Evolutionary conservation across 2,797 vertebrate genomes (phyloP).

Genomic region (Anomalospiza imberbis): DNA sequence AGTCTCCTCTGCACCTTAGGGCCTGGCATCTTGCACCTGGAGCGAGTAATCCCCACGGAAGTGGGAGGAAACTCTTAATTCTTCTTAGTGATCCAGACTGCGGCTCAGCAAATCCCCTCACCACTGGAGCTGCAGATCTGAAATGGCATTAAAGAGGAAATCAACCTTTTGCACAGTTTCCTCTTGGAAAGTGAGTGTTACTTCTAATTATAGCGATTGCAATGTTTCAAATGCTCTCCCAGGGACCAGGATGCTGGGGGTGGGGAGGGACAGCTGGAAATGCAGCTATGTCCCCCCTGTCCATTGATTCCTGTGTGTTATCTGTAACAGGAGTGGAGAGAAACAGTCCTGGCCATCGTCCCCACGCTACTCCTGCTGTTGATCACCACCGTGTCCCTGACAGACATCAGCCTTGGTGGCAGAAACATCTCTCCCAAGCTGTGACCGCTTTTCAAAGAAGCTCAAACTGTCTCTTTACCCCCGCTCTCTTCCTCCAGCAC

Average conservation of each 20-base stretch:
- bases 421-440: neutral
- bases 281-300: neutral
- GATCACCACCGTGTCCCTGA: rapidly evolving
- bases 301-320: neutral
- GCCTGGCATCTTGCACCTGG: neutral
- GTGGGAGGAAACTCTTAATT: neutral
- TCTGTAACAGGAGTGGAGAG: neutral
- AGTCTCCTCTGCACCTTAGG: neutral
- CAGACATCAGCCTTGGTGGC: neutral
- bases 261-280: neutral
- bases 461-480: neutral
- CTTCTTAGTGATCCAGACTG: neutral
- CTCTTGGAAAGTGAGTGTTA: constrained; percentile 51
- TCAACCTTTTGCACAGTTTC: constrained; percentile 61
- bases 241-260: neutral
- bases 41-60: neutral
- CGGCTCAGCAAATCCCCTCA: neutral
- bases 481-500: rapidly evolving
- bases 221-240: constrained; percentile 1
- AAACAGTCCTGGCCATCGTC: neutral
- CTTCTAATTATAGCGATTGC: constrained; percentile 57
- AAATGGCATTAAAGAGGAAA: constrained; percentile 48
- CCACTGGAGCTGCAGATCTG: neutral
- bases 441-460: neutral
- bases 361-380: rapidly evolving